phyloP scores from a whole-genome alignment of 2,888 invertebrate genomes.

The Lacanobia oleracea region DNA sequence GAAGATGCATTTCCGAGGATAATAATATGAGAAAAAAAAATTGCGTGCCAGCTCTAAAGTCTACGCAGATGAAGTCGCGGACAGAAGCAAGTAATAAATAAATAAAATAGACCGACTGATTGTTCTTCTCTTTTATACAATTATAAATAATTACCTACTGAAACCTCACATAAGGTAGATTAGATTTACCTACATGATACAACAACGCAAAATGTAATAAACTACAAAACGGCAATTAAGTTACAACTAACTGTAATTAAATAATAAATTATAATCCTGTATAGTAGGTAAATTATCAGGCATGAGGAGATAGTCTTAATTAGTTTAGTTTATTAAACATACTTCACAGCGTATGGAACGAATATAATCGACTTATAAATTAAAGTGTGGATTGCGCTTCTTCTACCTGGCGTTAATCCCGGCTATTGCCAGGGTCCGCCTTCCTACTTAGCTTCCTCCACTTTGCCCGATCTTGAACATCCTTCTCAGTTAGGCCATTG shows the following conservation, averaged over 20 bases:
- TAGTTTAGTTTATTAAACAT: slow-evolving; percentile 19
- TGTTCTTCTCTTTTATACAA: neutral
- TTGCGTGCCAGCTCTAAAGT: too few species aligned
- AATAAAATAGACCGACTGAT: too few species aligned
- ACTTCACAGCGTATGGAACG: neutral
- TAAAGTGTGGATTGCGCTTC: too few species aligned
- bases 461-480: too few species aligned
- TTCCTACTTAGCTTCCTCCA: too few species aligned
- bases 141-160: neutral
- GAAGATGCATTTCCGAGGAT: too few species aligned
- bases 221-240: slow-evolving; percentile 20
- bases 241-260: slow-evolving; percentile 19
- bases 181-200: neutral
- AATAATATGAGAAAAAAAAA: too few species aligned
- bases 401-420: too few species aligned
- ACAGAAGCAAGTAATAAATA: too few species aligned
- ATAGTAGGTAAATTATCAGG: slow-evolving; percentile 11
- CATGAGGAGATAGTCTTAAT: slow-evolving; percentile 16
- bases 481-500: too few species aligned
- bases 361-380: neutral
- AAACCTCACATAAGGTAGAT: neutral
- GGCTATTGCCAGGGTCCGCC: too few species aligned
- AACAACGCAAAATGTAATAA: slow-evolving; percentile 17
- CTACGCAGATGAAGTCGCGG: too few species aligned
- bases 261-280: slow-evolving; percentile 15